Evolutionary conservation across 2,113 vertebrate species (phyloP).

Genomic region (Barnardius zonarius): DNA sequence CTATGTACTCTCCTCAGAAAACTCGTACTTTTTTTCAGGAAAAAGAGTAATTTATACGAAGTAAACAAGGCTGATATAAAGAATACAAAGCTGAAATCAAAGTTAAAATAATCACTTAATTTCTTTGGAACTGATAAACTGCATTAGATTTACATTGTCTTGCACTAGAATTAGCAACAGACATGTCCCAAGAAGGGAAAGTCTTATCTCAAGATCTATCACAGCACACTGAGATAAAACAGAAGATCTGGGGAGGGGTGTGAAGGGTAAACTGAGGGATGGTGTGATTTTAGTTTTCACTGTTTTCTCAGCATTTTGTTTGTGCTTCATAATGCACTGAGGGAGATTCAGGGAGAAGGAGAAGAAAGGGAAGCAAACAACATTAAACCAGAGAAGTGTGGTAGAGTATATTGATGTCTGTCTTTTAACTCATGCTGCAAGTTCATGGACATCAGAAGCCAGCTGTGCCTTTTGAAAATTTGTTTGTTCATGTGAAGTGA

Average conservation of each 20-base stretch:
- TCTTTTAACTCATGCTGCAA: background rate
- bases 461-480: conserved; percentile 22
- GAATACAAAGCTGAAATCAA: background rate
- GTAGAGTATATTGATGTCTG: background rate
- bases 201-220: background rate
- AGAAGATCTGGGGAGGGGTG: background rate
- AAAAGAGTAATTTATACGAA: background rate
- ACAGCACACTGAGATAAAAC: background rate
- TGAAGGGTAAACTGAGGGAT: background rate
- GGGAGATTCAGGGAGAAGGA: background rate
- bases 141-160: background rate
- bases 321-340: background rate
- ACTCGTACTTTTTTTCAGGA: background rate
- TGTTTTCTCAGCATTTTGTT: background rate
- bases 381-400: background rate
- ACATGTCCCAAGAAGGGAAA: background rate
- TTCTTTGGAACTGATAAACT: background rate
- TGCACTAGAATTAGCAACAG: background rate
- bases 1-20: background rate
- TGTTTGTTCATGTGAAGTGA: background rate
- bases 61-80: background rate
- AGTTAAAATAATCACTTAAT: background rate
- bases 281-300: background rate
- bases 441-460: background rate
- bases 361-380: background rate